A percentile compares a stretch with the other conserved stretches of the same genome.
Conservation (phyloP, 2,113 vertebrate genomes). For the Cheirogaleus medius region DNA sequence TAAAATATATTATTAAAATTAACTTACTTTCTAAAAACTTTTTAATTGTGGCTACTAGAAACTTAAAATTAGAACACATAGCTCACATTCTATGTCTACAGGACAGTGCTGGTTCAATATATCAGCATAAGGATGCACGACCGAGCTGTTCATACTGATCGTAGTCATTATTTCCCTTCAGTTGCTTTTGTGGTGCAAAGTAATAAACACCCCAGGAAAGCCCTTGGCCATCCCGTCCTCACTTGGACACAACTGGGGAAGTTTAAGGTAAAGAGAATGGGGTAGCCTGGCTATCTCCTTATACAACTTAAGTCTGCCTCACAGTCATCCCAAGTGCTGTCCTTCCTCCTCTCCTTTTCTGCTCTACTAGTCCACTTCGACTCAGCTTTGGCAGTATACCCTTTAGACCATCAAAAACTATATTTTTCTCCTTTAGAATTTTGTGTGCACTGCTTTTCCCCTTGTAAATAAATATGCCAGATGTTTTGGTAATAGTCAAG, state of each 20-base stretch:
- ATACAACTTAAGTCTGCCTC: background rate
- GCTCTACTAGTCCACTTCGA: background rate
- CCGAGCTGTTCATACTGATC: no score
- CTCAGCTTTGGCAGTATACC: background rate
- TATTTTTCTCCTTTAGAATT: background rate
- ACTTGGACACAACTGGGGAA: background rate
- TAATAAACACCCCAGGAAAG: background rate
- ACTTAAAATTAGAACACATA: background rate
- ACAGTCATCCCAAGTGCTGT: background rate
- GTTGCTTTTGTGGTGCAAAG: background rate
- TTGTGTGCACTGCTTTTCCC: background rate
- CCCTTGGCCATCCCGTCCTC: background rate
- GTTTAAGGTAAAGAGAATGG: background rate
- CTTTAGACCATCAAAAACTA: background rate
- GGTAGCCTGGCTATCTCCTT: background rate
- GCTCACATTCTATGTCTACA: accelerated
- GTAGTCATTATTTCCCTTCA: background rate
- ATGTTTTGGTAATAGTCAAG: background rate
- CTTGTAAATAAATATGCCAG: background rate
- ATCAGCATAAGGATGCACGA: accelerated
- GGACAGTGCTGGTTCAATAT: background rate
- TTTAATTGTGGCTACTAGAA: background rate
- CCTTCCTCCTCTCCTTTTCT: background rate
- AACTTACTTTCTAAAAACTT: background rate
- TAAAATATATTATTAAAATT: background rate